A percentile compares a stretch with the other conserved stretches of the same genome.
Conservation (phyloP, 2,797 vertebrate genomes). For the Melanitta fusca region DNA sequence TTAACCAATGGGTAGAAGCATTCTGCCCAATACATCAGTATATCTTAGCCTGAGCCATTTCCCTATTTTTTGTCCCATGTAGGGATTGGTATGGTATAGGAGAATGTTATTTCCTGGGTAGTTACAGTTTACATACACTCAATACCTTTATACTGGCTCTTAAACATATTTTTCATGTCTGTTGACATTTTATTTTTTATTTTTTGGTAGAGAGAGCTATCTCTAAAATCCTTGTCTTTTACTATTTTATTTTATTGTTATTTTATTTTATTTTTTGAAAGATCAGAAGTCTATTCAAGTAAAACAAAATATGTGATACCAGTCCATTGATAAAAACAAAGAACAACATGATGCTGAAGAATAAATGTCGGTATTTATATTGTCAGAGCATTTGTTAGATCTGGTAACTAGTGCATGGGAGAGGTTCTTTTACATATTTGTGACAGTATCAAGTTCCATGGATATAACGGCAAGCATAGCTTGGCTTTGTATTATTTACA, state of each 20-base stretch:
- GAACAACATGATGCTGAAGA: background rate
- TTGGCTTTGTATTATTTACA: background rate
- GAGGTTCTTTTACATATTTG: background rate
- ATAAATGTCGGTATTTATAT: background rate
- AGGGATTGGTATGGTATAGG: background rate
- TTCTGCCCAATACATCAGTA: background rate
- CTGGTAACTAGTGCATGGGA: background rate
- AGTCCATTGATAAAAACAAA: background rate
- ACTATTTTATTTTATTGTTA: background rate
- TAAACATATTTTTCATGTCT: background rate
- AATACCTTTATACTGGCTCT: background rate
- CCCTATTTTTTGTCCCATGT: background rate
- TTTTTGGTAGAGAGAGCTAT: background rate
- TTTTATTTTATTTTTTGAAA: background rate
- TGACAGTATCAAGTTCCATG: background rate
- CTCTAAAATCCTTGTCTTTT: background rate
- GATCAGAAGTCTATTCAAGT: background rate
- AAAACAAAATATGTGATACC: background rate
- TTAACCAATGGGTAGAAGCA: background rate
- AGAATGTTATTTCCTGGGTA: background rate
- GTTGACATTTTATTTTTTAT: background rate
- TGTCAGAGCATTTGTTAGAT: background rate
- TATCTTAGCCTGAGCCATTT: background rate
- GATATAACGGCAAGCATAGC: background rate
- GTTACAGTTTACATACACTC: background rate